Evolutionary conservation across 2,888 invertebrate genomes (phyloP).

Genomic region (Alentia gelatinosa): DNA sequence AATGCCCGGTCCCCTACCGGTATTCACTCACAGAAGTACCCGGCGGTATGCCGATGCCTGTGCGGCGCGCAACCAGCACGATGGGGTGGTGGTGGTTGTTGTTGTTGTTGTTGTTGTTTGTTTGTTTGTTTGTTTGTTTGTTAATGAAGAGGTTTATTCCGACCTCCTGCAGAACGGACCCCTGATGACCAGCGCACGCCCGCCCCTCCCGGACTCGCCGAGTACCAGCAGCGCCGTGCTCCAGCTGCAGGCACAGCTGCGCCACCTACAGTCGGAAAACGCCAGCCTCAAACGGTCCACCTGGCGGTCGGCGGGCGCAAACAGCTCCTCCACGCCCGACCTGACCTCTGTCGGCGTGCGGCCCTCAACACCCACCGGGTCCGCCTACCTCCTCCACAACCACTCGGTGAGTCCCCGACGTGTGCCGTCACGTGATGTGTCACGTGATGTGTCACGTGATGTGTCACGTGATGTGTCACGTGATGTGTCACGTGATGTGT

Average conservation of each 20-base stretch:
- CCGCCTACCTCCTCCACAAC: neutral
- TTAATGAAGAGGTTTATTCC: neutral
- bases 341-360: conserved; percentile 49
- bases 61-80: too few species aligned
- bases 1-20: too few species aligned
- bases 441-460: too few species aligned
- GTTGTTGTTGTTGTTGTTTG: too few species aligned
- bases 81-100: too few species aligned
- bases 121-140: too few species aligned
- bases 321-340: conserved; percentile 60
- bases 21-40: too few species aligned
- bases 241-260: conserved; percentile 71
- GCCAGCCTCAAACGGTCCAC: conserved; percentile 61
- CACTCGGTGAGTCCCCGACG: neutral
- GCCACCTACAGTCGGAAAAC: conserved; percentile 74
- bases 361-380: neutral
- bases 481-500: too few species aligned
- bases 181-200: conserved; percentile 33
- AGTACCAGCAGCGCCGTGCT: conserved; percentile 60
- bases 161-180: neutral
- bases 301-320: neutral
- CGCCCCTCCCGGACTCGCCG: neutral
- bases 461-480: too few species aligned
- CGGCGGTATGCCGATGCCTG: too few species aligned
- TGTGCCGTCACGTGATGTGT: too few species aligned